Evolutionary conservation across 2,113 vertebrate species (phyloP).

Genomic region (Ascaphus truei): DNA sequence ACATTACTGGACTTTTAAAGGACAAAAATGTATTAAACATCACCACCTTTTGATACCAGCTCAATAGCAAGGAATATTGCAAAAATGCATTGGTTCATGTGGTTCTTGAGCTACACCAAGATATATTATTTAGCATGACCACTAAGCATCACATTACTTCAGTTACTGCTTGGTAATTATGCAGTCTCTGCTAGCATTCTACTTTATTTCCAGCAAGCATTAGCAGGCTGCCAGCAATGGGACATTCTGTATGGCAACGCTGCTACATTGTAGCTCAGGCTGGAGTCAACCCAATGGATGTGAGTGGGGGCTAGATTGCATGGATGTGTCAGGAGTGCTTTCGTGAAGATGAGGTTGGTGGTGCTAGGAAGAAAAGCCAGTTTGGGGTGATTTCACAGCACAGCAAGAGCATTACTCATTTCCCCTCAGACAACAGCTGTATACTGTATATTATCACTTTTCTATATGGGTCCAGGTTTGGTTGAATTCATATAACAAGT

Average conservation of each 20-base stretch:
- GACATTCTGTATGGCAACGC: neutral
- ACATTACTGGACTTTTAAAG: too few species aligned
- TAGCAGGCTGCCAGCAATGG: neutral
- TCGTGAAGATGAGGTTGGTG: conserved; percentile 45
- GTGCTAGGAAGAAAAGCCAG: conserved; percentile 49
- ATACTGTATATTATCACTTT: conserved; percentile 25
- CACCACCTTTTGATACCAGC: too few species aligned
- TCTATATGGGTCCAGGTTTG: conserved; percentile 40
- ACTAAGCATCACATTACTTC: neutral
- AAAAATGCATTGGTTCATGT: neutral
- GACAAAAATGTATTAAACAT: too few species aligned
- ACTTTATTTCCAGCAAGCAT: neutral
- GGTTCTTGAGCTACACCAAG: neutral
- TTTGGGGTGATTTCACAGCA: conserved; percentile 46
- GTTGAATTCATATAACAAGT: conserved; percentile 44
- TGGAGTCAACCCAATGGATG: conserved; percentile 31
- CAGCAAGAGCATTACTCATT: conserved; percentile 41
- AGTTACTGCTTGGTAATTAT: neutral
- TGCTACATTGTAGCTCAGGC: neutral
- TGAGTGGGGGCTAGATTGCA: conserved; percentile 39
- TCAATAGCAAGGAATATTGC: neutral
- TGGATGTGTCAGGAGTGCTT: conserved; percentile 24
- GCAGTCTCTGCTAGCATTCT: too few species aligned
- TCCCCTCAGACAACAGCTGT: conserved; percentile 37
- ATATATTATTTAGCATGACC: neutral